These are phyloP conservation scores for Brachionus calyciflorus DNA, from an alignment of 1,140 invertebrate genomes.

Conservation along the genomic window DNA sequence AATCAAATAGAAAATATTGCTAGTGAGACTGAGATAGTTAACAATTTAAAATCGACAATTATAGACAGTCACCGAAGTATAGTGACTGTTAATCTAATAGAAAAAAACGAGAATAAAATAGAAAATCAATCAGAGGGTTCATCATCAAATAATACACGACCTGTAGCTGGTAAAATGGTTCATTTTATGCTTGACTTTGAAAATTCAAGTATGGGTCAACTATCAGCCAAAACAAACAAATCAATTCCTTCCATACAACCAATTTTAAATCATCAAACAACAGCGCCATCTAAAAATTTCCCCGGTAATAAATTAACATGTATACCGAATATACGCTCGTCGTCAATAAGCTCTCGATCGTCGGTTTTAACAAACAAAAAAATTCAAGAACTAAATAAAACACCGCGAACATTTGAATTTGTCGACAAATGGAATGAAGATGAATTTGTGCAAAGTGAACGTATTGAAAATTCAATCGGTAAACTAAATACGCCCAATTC, in stretches of 20 bases:
- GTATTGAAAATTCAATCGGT: too few species aligned
- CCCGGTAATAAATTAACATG: conserved; percentile 10
- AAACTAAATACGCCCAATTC: too few species aligned
- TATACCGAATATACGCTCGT: background rate
- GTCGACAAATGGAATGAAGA: conserved; percentile 22
- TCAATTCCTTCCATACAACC: conserved; percentile 4
- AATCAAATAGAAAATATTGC: conserved; percentile 1
- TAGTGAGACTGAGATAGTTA: background rate
- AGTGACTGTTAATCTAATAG: background rate
- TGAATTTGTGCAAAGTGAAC: background rate
- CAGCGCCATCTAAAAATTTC: background rate
- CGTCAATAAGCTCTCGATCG: background rate
- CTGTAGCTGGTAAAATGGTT: background rate
- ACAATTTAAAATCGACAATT: background rate
- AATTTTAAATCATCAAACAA: background rate
- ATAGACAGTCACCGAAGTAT: conserved; percentile 28
- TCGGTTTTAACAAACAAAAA: too few species aligned
- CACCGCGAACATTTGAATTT: background rate
- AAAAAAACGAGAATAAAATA: background rate
- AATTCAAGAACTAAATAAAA: background rate
- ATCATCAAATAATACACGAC: background rate
- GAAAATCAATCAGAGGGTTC: background rate
- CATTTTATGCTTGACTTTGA: conserved; percentile 31
- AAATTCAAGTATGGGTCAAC: conserved; percentile 13
- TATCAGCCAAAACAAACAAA: background rate